A percentile compares a stretch with the other conserved stretches of the same genome.
Evolutionary conservation across 2,888 invertebrate species (phyloP).

Genomic region (Melinaea menophilus): DNA sequence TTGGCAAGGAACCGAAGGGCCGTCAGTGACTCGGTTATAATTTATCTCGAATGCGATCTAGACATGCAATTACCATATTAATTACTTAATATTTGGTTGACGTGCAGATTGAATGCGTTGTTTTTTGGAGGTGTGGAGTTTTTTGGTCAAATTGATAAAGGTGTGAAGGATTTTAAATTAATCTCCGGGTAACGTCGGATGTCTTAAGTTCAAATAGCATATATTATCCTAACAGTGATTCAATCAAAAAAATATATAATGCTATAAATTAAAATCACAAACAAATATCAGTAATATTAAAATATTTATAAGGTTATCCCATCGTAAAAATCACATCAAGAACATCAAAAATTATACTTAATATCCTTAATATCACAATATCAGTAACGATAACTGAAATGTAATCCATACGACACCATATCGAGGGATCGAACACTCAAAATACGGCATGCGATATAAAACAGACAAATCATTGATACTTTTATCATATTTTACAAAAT

Average conservation of each 20-base stretch:
- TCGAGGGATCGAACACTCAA: conserved; percentile 18
- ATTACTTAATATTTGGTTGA: conserved; percentile 57
- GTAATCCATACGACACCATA: conserved; percentile 14
- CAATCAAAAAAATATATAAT: no score
- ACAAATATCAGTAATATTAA: neutral
- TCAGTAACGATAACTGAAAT: conserved; percentile 4
- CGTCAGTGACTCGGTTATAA: conserved; percentile 46
- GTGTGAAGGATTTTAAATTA: conserved; percentile 32
- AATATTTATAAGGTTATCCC: neutral
- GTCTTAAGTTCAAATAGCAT: conserved; percentile 14
- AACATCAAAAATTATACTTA: neutral
- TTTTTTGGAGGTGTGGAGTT: conserved; percentile 33
- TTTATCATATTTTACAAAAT: conserved; percentile 34
- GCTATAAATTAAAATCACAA: no score
- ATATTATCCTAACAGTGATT: no score
- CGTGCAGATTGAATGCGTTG: conserved; percentile 31
- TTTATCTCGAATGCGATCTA: conserved; percentile 59
- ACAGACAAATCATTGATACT: conserved; percentile 50
- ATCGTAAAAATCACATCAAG: neutral
- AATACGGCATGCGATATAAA: conserved; percentile 41
- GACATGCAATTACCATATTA: conserved; percentile 68
- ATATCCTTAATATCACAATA: neutral
- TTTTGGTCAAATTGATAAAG: conserved; percentile 29
- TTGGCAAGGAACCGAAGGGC: conserved; percentile 43
- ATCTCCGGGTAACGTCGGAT: conserved; percentile 22